Percentiles rank a stretch among this genome's conserved stretches.
These are phyloP conservation scores for Actias luna DNA, from an alignment of 2,888 invertebrate species.

Conservation along the genomic window DNA sequence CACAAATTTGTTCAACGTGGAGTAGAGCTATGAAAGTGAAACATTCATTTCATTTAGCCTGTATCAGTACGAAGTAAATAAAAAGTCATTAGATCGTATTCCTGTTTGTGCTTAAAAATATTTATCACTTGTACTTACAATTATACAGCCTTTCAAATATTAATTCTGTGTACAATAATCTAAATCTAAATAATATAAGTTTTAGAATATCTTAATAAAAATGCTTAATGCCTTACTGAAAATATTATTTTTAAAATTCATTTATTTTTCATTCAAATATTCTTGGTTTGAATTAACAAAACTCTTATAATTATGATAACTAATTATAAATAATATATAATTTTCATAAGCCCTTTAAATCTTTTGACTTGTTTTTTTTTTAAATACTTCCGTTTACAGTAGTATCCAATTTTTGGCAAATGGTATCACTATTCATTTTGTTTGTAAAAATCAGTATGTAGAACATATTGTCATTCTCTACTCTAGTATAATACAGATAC, in stretches of 20 bases:
- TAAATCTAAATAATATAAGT: not conserved
- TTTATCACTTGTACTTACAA: not conserved
- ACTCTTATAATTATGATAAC: not conserved
- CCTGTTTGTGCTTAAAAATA: not conserved
- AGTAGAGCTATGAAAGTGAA: constrained; percentile 45
- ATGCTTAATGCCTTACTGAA: not conserved
- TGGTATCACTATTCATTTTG: not conserved
- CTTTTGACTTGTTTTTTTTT: not conserved
- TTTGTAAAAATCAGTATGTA: not conserved
- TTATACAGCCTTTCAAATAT: not conserved
- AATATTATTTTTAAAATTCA: not conserved
- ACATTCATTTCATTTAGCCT: constrained; percentile 39
- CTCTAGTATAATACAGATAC: no score
- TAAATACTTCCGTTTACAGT: not conserved
- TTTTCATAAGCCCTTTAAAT: not conserved
- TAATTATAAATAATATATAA: not conserved
- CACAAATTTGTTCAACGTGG: constrained; percentile 61
- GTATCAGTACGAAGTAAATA: constrained; percentile 45
- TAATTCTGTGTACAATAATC: not conserved
- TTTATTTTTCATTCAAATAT: no score
- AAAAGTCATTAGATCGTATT: constrained; percentile 41
- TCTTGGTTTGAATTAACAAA: not conserved
- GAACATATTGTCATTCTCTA: no score
- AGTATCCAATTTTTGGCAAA: no score
- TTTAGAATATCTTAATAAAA: not conserved